Evolutionary conservation across 1,140 invertebrate genomes (phyloP).

Genomic region (Trinorchestia longiramus): DNA sequence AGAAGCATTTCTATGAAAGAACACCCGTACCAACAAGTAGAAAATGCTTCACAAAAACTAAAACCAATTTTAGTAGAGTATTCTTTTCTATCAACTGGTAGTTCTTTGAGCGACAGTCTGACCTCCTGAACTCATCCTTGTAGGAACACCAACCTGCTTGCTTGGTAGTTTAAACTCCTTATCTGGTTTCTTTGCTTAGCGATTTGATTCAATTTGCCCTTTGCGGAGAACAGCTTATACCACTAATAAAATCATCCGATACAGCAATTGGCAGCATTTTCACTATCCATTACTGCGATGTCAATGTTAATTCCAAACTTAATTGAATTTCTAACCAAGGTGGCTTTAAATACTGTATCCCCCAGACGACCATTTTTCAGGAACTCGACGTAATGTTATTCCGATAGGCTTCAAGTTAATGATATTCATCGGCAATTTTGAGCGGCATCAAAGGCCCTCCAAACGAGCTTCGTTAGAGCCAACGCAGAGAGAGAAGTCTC

Average conservation of each 20-base stretch:
- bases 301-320: background rate
- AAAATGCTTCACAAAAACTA: background rate
- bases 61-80: background rate
- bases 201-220: background rate
- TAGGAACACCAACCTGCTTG: background rate
- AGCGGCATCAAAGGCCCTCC: slow-evolving; percentile 30
- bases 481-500: background rate
- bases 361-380: slow-evolving; percentile 15
- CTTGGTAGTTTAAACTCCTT: background rate
- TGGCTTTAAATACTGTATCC: slow-evolving; percentile 14
- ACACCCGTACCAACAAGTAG: background rate
- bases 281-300: background rate
- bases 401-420: slow-evolving; percentile 43
- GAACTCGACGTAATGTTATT: slow-evolving; percentile 14
- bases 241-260: background rate
- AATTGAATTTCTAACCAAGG: background rate
- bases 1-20: background rate
- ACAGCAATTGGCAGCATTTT: background rate
- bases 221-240: background rate
- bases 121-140: background rate
- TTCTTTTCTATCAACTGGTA: background rate
- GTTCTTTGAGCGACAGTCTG: background rate
- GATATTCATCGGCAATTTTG: slow-evolving; percentile 48
- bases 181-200: background rate
- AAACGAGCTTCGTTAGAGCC: slow-evolving; percentile 52